A percentile compares a stretch with the other conserved stretches of the same genome.
Evolutionary conservation across 2,113 vertebrate species (phyloP).

Genomic region (Jaculus jaculus): DNA sequence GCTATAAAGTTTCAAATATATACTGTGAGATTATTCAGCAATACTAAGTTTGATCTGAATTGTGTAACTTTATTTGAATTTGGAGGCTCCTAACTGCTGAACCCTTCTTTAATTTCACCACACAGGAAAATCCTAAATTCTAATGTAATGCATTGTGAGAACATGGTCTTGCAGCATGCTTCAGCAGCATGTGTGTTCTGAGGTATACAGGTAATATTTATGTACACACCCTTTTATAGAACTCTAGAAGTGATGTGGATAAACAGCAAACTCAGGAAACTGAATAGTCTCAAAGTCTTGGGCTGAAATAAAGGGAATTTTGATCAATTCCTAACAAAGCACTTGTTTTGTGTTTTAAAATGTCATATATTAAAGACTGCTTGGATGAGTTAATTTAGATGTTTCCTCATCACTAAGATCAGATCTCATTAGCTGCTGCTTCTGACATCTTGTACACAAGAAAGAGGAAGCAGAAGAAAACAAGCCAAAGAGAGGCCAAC

Average conservation of each 20-base stretch:
- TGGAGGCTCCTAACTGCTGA: conserved; percentile 5
- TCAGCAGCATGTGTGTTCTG: conserved; percentile 76
- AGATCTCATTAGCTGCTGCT: neutral
- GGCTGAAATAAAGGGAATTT: neutral
- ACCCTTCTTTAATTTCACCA: conserved; percentile 65
- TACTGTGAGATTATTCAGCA: conserved; percentile 55
- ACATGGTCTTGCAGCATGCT: conserved; percentile 45
- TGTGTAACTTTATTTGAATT: conserved; percentile 47
- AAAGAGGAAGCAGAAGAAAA: conserved; percentile 11
- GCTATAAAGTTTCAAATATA: conserved; percentile 74
- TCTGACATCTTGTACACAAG: neutral
- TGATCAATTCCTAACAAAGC: neutral
- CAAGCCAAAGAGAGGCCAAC: neutral
- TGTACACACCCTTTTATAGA: conserved; percentile 61
- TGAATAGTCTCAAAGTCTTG: neutral
- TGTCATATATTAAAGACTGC: neutral
- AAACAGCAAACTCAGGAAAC: conserved; percentile 46
- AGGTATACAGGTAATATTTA: conserved; percentile 84
- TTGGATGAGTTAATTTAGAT: neutral
- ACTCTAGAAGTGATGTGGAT: conserved; percentile 58
- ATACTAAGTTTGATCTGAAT: conserved; percentile 55
- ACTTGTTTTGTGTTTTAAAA: neutral
- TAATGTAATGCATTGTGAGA: conserved; percentile 38
- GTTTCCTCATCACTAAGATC: neutral
- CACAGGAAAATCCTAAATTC: conserved; percentile 60